phyloP scores from a whole-genome alignment of 2,797 vertebrate species.

The Chromis chromis region DNA sequence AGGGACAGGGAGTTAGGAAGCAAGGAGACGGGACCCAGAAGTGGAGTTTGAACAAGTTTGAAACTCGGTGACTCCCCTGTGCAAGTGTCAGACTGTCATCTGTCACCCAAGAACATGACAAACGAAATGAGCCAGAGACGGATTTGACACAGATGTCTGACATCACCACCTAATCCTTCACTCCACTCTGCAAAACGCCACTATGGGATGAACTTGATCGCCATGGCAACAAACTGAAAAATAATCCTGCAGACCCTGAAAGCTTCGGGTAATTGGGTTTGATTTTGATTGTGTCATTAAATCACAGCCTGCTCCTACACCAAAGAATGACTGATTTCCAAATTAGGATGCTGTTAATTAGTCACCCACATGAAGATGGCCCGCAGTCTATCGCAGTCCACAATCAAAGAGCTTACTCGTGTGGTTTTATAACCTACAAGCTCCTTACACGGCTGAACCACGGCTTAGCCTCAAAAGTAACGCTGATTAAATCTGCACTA shows the following conservation, averaged over 20 bases:
- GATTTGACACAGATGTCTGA: slow-evolving; percentile 83
- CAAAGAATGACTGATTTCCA: slow-evolving; percentile 68
- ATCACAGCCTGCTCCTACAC: slow-evolving; percentile 53
- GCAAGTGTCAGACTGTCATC: slow-evolving; percentile 66
- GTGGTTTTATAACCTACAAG: slow-evolving; percentile 63
- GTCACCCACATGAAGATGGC: slow-evolving; percentile 51
- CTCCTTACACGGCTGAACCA: slow-evolving; percentile 64
- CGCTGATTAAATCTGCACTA: slow-evolving; percentile 64
- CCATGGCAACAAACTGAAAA: slow-evolving; percentile 77
- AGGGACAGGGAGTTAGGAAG: slow-evolving; percentile 32
- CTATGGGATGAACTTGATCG: slow-evolving; percentile 63
- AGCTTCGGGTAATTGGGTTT: slow-evolving; percentile 69
- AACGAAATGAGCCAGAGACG: slow-evolving; percentile 74
- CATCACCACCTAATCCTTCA: slow-evolving; percentile 80
- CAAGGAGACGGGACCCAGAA: slow-evolving; percentile 41
- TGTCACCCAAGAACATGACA: slow-evolving; percentile 72
- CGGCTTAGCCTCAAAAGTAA: slow-evolving; percentile 60
- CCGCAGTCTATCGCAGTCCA: slow-evolving; percentile 49
- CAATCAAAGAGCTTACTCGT: slow-evolving; percentile 63
- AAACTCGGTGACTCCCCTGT: slow-evolving; percentile 63
- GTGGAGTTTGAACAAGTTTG: slow-evolving; percentile 46
- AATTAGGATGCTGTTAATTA: slow-evolving; percentile 72
- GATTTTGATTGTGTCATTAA: slow-evolving; percentile 75
- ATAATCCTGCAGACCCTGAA: slow-evolving; percentile 75
- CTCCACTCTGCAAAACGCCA: slow-evolving; percentile 54